Evolutionary conservation across 1,140 invertebrate species (phyloP).

Genomic region (Sminthurides bifidus): DNA sequence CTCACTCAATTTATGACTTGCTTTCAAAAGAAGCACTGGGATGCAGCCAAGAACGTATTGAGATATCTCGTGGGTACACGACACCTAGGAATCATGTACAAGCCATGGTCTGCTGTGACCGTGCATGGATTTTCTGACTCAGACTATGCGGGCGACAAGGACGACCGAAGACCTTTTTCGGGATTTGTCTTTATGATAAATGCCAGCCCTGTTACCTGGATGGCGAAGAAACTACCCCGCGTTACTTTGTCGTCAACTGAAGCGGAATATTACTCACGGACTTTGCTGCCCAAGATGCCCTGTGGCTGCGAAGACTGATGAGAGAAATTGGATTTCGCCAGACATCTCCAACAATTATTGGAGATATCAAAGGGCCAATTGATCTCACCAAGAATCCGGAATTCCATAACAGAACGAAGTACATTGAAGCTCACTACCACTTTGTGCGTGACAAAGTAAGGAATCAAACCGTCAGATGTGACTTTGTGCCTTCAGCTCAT

Average conservation of each 20-base stretch:
- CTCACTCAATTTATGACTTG: constrained; percentile 35
- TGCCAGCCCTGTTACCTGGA: constrained; percentile 33
- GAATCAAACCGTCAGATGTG: constrained; percentile 1
- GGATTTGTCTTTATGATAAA: constrained; percentile 23
- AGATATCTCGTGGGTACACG: constrained; percentile 35
- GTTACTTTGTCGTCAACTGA: constrained; percentile 33
- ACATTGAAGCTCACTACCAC: constrained; percentile 36
- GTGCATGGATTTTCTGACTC: constrained; percentile 21
- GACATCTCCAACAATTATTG: constrained; percentile 7
- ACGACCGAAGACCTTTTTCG: constrained; percentile 21
- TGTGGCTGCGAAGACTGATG: constrained; percentile 35
- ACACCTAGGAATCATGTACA: constrained; percentile 17
- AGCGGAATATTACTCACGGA: constrained; percentile 33
- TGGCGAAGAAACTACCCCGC: constrained; percentile 28
- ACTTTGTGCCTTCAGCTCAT: constrained; percentile 28
- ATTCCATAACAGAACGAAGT: constrained; percentile 36
- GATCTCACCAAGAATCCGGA: constrained; percentile 32
- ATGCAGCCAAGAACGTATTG: constrained; percentile 35
- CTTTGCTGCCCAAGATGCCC: constrained; percentile 31
- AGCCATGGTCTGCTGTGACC: background rate
- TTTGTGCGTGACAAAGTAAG: constrained; percentile 32
- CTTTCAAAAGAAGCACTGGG: constrained; percentile 34
- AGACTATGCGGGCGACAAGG: constrained; percentile 31
- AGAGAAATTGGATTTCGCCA: background rate
- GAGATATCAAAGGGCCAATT: constrained; percentile 33